Conservation (phyloP, 2,113 vertebrate genomes). For the Microtus ochrogaster region DNA sequence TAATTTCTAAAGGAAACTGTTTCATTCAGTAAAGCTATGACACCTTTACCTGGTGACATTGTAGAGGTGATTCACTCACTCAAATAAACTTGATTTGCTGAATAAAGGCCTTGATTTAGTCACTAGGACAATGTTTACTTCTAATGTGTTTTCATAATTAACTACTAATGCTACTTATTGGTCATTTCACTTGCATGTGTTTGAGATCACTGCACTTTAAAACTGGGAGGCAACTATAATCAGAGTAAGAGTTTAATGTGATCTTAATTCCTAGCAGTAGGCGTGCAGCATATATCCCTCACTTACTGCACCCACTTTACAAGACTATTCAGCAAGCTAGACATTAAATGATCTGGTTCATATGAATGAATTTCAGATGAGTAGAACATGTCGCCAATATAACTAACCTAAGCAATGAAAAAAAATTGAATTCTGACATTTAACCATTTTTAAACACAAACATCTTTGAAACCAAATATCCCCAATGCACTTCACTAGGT, state of each 20-base stretch:
- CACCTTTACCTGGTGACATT: background rate
- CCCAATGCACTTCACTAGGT: background rate
- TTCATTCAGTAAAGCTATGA: constrained; percentile 3
- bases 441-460: background rate
- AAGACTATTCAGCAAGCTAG: background rate
- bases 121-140: background rate
- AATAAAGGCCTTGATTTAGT: background rate
- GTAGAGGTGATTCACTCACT: background rate
- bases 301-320: background rate
- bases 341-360: background rate
- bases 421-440: background rate
- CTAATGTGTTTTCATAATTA: background rate
- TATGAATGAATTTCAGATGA: constrained; percentile 40
- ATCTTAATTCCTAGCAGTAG: constrained; percentile 36
- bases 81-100: background rate
- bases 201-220: background rate
- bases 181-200: background rate
- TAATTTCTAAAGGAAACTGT: background rate
- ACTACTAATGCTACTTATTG: background rate
- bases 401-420: background rate
- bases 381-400: background rate
- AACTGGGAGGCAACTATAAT: background rate
- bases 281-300: background rate
- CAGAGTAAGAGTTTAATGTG: background rate
- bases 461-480: background rate